Evolutionary conservation across 2,888 invertebrate genomes (phyloP).

Genomic region (Stramonita haemastoma): DNA sequence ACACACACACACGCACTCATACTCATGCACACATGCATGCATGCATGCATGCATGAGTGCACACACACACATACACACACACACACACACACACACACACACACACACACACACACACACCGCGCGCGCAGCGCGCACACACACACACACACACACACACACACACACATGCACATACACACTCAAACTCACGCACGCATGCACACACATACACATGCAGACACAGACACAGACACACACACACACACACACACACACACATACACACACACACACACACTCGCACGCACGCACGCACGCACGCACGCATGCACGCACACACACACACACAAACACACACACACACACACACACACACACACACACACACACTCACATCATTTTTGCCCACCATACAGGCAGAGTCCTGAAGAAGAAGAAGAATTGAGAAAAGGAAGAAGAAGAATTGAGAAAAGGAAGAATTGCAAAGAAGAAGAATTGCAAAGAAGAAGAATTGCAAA

Average conservation of each 20-base stretch:
- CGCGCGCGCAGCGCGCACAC: too few relatives aligned
- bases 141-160: slow-evolving; percentile 14
- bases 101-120: not conserved
- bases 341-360: not conserved
- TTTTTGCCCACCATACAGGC: not conserved
- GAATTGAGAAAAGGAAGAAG: not conserved
- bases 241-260: slow-evolving; percentile 29
- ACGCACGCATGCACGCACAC: not conserved
- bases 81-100: not conserved
- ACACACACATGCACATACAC: too few relatives aligned
- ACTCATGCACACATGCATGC: not conserved
- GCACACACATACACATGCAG: not conserved
- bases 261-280: slow-evolving; percentile 19
- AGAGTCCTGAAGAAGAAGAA: not conserved
- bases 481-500: not conserved
- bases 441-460: not conserved
- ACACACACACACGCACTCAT: not conserved
- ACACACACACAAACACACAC: not conserved
- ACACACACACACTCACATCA: slow-evolving; percentile 22
- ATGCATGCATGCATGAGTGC: not conserved
- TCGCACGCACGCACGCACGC: not conserved
- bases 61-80: not conserved
- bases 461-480: not conserved
- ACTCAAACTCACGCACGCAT: not conserved
- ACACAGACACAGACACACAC: not conserved